These are phyloP conservation scores for Gopherus evgoodei DNA, from an alignment of 2,113 vertebrate species.

Conservation along the genomic window DNA sequence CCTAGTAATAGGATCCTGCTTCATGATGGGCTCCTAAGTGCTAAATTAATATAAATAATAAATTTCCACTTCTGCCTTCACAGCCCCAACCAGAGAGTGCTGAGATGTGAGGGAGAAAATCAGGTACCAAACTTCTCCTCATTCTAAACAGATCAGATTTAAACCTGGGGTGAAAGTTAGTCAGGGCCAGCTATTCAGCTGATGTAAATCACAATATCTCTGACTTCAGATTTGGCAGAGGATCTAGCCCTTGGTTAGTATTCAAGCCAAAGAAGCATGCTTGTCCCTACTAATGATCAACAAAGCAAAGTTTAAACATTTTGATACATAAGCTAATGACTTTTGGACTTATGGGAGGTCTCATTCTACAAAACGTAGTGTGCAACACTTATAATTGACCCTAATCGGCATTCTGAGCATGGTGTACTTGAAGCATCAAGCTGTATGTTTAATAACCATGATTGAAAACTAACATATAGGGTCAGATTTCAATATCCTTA, in stretches of 20 bases:
- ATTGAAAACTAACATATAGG: background rate
- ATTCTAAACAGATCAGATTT: background rate
- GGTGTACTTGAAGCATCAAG: background rate
- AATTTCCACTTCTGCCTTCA: background rate
- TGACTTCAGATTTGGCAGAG: constrained; percentile 5
- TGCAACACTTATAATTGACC: background rate
- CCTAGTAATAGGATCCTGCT: background rate
- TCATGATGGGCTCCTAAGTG: background rate
- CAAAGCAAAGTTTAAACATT: constrained; percentile 20
- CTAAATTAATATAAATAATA: background rate
- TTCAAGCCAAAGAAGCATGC: constrained; percentile 43
- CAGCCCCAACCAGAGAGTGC: background rate
- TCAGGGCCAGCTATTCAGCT: background rate
- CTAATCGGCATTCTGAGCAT: constrained; percentile 13
- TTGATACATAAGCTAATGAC: constrained; percentile 29
- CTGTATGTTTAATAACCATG: constrained; percentile 31
- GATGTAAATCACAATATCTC: constrained; percentile 10
- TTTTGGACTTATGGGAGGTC: constrained; percentile 6
- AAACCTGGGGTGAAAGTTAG: constrained; percentile 18
- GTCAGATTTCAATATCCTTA: background rate
- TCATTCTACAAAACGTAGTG: background rate
- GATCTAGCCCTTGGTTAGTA: constrained; percentile 34
- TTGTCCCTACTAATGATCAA: constrained; percentile 39
- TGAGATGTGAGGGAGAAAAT: background rate
- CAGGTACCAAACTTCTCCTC: background rate